Base-by-base conservation (phyloP, 2,888 invertebrate genomes). In the Spisula subtruncata region DNA sequence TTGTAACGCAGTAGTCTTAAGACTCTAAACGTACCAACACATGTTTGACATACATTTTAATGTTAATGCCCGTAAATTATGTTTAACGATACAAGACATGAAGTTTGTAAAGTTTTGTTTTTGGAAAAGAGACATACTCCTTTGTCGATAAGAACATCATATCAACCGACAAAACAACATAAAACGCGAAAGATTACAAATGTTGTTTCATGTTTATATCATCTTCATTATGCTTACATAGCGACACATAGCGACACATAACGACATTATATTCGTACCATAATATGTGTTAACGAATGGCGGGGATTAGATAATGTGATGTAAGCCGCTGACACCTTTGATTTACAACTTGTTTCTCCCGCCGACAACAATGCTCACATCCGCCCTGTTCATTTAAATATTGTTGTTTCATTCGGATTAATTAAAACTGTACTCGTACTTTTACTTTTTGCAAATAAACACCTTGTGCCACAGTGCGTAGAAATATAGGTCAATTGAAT, bases 91-190 rank as follows among this genome's bases (percentile, higher is more conserved):
- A 51, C 51, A 51, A 10, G 12, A 51, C 51, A 51, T 54, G 14
- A 54, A 18, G 54, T 54, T 56, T 56, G 56, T 56, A 56, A 66
- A 25, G 60, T 66, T 41, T 66, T 66, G 60, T 66, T 25, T n/a
- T n/a, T 66, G 51, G 25, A 10, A 66, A 20, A 5, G 5, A 4
- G n/a, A 66, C 60, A 25, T 66, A 12, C n/a, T 66, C 60, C 60
- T 10, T 12, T 25, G 60, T n/a, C 12, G n/a, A 66, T 25, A 1
- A 25, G 60, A 66, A 66, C 60, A 66, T 6, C 0, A 25, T 66
- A 2, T n/a, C 25, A 25, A 66, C 60, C 20, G 6, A 4, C 60
- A n/a, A 66, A 66, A 66, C n/a, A 25, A 66, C 60, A 66, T 66
- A 66, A 25, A 66, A 66, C 25, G 60, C 25, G 10, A 66, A 66